A percentile compares a stretch with the other conserved stretches of the same genome.
phyloP scores from a whole-genome alignment of 2,888 invertebrate genomes.

The Himalopsyche japonica region DNA sequence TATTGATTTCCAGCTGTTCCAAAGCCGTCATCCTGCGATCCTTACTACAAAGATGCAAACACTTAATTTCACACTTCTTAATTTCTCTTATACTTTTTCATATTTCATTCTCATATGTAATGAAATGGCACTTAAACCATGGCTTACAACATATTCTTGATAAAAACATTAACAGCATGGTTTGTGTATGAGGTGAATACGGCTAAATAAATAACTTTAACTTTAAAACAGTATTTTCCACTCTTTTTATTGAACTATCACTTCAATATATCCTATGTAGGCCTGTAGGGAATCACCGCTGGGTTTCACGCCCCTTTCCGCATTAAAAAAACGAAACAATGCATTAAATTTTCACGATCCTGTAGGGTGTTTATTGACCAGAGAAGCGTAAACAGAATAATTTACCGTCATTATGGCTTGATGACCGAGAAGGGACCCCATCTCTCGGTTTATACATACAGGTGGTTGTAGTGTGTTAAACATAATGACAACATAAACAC shows the following conservation, averaged over 20 bases:
- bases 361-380: background rate
- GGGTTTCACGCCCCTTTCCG: background rate
- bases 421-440: background rate
- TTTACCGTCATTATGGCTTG: background rate
- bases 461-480: background rate
- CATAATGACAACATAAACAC: slow-evolving; percentile 1
- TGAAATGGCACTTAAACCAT: no score
- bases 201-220: no score
- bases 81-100: no score
- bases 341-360: background rate
- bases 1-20: no score
- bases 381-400: slow-evolving; percentile 1
- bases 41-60: no score
- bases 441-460: background rate
- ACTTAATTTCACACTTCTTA: no score
- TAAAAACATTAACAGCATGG: no score
- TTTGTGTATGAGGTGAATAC: no score
- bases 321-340: background rate
- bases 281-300: background rate
- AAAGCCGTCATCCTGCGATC: no score
- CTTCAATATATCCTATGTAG: background rate
- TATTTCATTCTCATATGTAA: no score
- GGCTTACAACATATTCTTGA: no score
- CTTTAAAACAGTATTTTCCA: no score
- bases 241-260: background rate